phyloP scores from a whole-genome alignment of 2,797 vertebrate genomes.

The Lithobates pipiens region DNA sequence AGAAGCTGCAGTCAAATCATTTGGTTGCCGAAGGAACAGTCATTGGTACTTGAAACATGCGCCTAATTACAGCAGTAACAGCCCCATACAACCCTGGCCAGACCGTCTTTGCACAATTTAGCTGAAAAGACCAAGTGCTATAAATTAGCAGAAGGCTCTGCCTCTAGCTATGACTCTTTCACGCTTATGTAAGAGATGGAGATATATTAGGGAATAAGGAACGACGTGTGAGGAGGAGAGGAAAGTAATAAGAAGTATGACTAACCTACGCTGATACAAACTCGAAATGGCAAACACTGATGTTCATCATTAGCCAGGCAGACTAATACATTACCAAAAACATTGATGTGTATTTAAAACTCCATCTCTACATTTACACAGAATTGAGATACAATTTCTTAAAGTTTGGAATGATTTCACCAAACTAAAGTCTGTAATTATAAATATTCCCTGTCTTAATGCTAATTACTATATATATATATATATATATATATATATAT shows the following conservation, averaged over 20 bases:
- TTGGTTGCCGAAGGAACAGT: conserved; percentile 92
- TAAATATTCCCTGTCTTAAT: too few relatives aligned
- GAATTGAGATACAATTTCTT: too few relatives aligned
- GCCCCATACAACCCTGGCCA: conserved; percentile 70
- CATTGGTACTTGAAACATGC: conserved; percentile 85
- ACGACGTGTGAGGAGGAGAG: conserved; percentile 11
- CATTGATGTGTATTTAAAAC: not conserved
- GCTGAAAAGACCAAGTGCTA: conserved; percentile 75
- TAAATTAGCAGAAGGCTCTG: conserved; percentile 79
- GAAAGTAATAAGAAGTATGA: conserved; percentile 70
- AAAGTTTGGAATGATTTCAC: too few relatives aligned
- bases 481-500: too few relatives aligned
- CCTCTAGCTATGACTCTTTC: conserved; percentile 75
- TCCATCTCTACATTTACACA: too few relatives aligned
- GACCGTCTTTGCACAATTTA: conserved; percentile 36
- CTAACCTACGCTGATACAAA: not conserved
- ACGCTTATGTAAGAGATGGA: conserved; percentile 61
- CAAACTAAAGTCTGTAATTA: too few relatives aligned
- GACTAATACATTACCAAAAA: not conserved
- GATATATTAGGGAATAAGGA: conserved; percentile 71
- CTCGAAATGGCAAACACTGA: not conserved
- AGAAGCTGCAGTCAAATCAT: conserved; percentile 43
- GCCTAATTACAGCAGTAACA: conserved; percentile 77
- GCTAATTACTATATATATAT: too few relatives aligned
- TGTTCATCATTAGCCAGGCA: not conserved